phyloP scores from a whole-genome alignment of 2,888 invertebrate genomes.

The Caprella mutica region DNA sequence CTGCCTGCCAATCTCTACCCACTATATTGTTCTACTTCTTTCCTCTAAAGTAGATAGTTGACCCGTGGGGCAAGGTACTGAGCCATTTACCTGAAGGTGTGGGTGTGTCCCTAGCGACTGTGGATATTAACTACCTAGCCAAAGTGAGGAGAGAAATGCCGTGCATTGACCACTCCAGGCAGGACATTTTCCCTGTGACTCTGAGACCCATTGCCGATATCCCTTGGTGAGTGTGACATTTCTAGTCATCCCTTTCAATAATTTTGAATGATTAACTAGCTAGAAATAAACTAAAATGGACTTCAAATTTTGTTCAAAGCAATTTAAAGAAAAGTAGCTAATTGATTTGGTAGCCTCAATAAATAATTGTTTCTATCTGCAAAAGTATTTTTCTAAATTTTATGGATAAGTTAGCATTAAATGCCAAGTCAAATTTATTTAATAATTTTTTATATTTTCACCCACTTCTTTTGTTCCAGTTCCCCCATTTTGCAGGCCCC shows the following conservation, averaged over 20 bases:
- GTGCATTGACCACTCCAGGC: slow-evolving; percentile 65
- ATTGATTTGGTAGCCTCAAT: too few relatives aligned
- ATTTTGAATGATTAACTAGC: too few relatives aligned
- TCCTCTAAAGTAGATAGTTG: slow-evolving; percentile 46
- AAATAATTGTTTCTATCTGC: too few relatives aligned
- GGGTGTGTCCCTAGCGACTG: slow-evolving; percentile 56
- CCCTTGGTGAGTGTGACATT: neutral
- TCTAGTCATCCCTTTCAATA: too few relatives aligned
- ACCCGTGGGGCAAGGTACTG: slow-evolving; percentile 83
- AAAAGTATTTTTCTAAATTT: too few relatives aligned
- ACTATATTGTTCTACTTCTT: neutral
- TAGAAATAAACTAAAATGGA: too few relatives aligned
- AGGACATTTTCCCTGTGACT: slow-evolving; percentile 43
- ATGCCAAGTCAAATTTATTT: too few relatives aligned
- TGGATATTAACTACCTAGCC: slow-evolving; percentile 52
- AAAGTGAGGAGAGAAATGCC: slow-evolving; percentile 74
- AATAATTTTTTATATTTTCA: too few relatives aligned
- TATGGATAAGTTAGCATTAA: too few relatives aligned
- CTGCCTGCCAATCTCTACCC: neutral
- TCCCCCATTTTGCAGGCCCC: neutral
- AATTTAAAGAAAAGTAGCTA: too few relatives aligned
- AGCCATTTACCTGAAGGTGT: slow-evolving; percentile 53
- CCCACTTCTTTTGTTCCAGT: neutral
- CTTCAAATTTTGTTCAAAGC: too few relatives aligned
- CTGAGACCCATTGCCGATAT: neutral